These are phyloP conservation scores for Nixonia krombeini DNA, from an alignment of 1,140 invertebrate genomes.

Conservation along the genomic window DNA sequence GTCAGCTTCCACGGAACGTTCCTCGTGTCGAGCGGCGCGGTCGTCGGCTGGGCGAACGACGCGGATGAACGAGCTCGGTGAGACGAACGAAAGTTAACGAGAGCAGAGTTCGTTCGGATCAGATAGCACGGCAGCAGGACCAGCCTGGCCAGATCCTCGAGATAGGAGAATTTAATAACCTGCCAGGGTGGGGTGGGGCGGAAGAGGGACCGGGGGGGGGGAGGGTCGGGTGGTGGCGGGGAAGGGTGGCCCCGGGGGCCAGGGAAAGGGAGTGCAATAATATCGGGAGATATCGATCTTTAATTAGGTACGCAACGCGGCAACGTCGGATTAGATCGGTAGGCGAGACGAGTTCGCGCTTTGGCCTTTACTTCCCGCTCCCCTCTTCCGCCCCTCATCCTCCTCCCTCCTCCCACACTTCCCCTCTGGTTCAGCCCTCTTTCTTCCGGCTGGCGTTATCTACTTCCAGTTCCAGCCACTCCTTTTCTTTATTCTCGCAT, in stretches of 20 bases:
- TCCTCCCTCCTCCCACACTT: too few species aligned
- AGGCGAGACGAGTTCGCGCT: conserved; percentile 56
- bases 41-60: conserved; percentile 38
- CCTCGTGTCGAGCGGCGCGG: too few species aligned
- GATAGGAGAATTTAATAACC: conserved; percentile 73
- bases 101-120: conserved; percentile 64
- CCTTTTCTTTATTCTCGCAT: conserved; percentile 10
- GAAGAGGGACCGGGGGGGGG: conserved; percentile 8
- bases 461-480: conserved; percentile 29
- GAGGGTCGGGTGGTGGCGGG: too few species aligned
- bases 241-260: conserved; percentile 36
- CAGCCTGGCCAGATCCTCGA: conserved; percentile 65
- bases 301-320: conserved; percentile 72
- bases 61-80: too few species aligned
- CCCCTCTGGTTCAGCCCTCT: conserved; percentile 6
- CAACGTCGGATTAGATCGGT: conserved; percentile 69
- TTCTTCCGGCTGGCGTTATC: conserved; percentile 33
- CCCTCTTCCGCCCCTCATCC: conserved; percentile 4
- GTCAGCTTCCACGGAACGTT: too few species aligned
- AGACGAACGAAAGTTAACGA: conserved; percentile 59
- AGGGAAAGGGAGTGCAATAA: conserved; percentile 64
- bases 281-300: conserved; percentile 72
- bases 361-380: conserved; percentile 11
- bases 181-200: conserved; percentile 52
- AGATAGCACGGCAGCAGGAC: conserved; percentile 65